Percentiles rank a stretch among this genome's conserved stretches.
These are phyloP conservation scores for Psix sp. DNA, from an alignment of 1,140 invertebrate genomes.

Conservation along the genomic window DNA sequence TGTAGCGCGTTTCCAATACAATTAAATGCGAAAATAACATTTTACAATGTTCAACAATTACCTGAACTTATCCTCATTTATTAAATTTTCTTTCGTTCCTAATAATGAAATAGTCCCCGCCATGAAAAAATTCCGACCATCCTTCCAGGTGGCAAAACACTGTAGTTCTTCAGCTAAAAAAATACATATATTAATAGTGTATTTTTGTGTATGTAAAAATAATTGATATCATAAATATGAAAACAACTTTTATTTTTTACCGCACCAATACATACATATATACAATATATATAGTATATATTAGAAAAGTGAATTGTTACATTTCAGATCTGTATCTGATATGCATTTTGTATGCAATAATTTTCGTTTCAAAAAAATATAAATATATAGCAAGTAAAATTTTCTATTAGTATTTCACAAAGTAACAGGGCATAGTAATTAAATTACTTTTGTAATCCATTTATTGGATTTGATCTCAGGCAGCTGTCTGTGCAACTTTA, in stretches of 20 bases:
- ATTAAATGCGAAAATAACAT: conserved; percentile 3
- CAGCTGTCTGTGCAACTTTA: conserved; percentile 62
- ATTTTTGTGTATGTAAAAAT: too few species aligned
- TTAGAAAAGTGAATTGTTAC: too few species aligned
- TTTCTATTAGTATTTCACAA: conserved; percentile 56
- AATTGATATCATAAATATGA: too few species aligned
- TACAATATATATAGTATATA: too few species aligned
- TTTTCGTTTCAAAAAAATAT: too few species aligned
- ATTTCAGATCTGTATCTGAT: too few species aligned
- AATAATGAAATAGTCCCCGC: conserved; percentile 77
- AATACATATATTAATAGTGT: conserved; percentile 17
- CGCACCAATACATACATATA: too few species aligned
- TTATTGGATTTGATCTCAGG: conserved; percentile 63
- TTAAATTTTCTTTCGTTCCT: conserved; percentile 69
- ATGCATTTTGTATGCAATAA: too few species aligned
- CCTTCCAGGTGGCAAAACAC: conserved; percentile 83
- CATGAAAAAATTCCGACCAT: conserved; percentile 80
- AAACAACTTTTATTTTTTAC: too few species aligned
- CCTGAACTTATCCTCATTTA: conserved; percentile 80
- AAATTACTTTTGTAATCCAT: conserved; percentile 70
- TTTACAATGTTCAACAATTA: conserved; percentile 59
- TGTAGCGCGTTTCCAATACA: conserved; percentile 12
- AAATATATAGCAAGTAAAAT: conserved; percentile 55
- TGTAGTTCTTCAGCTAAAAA: conserved; percentile 81
- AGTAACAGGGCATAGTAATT: conserved; percentile 64